Evolutionary conservation across 2,888 invertebrate species (phyloP).

Genomic region (Parasteatoda lunata): DNA sequence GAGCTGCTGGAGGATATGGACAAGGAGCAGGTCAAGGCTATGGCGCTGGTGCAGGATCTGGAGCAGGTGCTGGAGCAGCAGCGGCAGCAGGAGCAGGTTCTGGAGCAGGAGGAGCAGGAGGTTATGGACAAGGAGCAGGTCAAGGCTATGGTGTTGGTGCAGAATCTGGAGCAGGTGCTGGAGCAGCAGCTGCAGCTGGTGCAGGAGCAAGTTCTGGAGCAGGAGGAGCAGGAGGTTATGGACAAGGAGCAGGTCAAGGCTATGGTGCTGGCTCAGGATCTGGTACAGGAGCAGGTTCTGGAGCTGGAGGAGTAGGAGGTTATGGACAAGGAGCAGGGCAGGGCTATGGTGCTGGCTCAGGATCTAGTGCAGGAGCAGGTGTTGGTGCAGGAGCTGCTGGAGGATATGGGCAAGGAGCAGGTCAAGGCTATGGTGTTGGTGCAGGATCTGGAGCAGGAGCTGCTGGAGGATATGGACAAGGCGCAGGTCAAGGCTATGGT

Average conservation of each 20-base stretch:
- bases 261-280: background rate
- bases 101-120: background rate
- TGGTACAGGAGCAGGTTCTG: slow-evolving; percentile 7
- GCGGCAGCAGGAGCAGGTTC: background rate
- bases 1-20: background rate
- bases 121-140: slow-evolving; percentile 2
- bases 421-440: background rate
- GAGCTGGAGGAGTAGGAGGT: slow-evolving; percentile 22
- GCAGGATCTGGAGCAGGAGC: background rate
- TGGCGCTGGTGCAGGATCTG: background rate
- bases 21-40: background rate
- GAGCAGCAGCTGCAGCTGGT: background rate
- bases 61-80: background rate
- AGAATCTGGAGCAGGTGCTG: slow-evolving; percentile 3
- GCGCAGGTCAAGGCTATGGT: background rate
- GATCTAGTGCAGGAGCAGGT: background rate
- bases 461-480: background rate
- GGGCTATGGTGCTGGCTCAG: background rate
- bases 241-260: slow-evolving; percentile 2
- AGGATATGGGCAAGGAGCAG: slow-evolving; percentile 16
- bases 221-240: slow-evolving; percentile 1
- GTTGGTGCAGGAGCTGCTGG: too few relatives aligned
- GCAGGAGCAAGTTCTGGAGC: background rate
- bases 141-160: background rate
- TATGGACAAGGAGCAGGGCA: background rate